Evolutionary conservation across 37 sponge, comb jelly and placozoan genomes (phyloP), one percentile per base, ranked within the genome.

Genomic region (Aphrocallistes beatrix): DNA sequence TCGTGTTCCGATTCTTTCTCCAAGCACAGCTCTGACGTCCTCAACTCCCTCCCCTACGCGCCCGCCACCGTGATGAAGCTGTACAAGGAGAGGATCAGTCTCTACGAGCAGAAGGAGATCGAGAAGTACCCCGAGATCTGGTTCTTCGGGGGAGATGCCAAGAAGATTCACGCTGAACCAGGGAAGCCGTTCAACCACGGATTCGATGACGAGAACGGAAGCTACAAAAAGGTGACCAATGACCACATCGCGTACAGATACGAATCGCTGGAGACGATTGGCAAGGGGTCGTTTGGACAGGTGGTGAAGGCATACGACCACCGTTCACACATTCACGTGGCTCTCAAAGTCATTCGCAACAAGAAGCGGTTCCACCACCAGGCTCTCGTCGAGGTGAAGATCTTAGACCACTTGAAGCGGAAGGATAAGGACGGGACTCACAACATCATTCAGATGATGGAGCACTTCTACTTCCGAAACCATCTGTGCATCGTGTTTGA

Each of bases 251-350:
- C 90, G 10, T 98, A 98, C 82, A 88, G 99, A 36, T 98, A 91
- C 81, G 99, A 98, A 50, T 91, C 95, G 38, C 84, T 98, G 30
- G 93, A 93, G 81, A 90, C 93, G 3, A 75, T 98, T 30, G 99
- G 99, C 0, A 98, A 98, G 88, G 99, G 99, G 38, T 93, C 94
- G 51, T 98, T 98, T 86, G 99, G 99, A 1, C 99, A 98, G 81
- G 99, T 98, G 1, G 51, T 93, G 69, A 93, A 98, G 89, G 99
- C 90, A 6, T 98, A 93, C 84, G 99, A 98, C 81, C 96, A 98
- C 90, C 95, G 95, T 60, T 89, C 88, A 3, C 95, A 92, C 82
- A 87, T 85, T 23, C 92, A 94, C 87, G 91, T 98, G 38, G 99
- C 99, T 6, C 85, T 98, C 39, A 98, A 98, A 84, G 87, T 98